Conservation (phyloP, 2,888 invertebrate species). For the Melinaea menophilus region DNA sequence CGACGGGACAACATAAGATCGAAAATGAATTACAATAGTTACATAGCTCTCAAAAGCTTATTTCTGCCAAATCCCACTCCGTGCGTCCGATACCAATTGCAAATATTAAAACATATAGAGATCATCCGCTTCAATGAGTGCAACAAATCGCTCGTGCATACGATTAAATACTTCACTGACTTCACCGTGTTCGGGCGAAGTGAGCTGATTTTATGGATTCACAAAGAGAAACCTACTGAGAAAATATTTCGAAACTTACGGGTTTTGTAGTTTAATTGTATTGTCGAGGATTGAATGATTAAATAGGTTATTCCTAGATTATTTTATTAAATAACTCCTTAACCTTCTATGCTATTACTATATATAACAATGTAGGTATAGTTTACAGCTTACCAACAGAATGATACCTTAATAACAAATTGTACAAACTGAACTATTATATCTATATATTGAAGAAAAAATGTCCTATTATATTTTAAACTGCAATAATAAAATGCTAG, state of each 20-base stretch:
- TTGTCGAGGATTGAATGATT: not conserved
- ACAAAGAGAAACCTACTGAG: slow-evolving; percentile 1
- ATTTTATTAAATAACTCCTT: no score
- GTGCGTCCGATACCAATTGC: slow-evolving; percentile 13
- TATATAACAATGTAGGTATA: no score
- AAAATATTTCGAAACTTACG: not conserved
- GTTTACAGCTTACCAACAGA: no score
- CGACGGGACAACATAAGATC: not conserved
- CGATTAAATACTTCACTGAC: slow-evolving; percentile 37
- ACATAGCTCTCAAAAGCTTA: not conserved
- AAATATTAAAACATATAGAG: slow-evolving; percentile 41
- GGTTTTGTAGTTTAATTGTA: not conserved
- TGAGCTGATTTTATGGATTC: slow-evolving; percentile 10
- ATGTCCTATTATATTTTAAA: not conserved
- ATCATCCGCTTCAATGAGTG: slow-evolving; percentile 38
- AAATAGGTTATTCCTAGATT: not conserved
- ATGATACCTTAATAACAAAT: no score
- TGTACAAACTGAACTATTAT: no score
- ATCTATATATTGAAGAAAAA: no score
- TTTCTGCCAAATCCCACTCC: not conserved
- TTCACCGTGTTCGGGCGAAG: slow-evolving; percentile 18
- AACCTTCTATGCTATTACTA: no score
- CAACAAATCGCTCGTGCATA: slow-evolving; percentile 41
- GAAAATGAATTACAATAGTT: not conserved
- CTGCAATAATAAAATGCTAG: not conserved